Evolutionary conservation across 1,140 invertebrate species (phyloP), one percentile per base, ranked within the genome.

Genomic region (Cyphomyrmex costatus): DNA sequence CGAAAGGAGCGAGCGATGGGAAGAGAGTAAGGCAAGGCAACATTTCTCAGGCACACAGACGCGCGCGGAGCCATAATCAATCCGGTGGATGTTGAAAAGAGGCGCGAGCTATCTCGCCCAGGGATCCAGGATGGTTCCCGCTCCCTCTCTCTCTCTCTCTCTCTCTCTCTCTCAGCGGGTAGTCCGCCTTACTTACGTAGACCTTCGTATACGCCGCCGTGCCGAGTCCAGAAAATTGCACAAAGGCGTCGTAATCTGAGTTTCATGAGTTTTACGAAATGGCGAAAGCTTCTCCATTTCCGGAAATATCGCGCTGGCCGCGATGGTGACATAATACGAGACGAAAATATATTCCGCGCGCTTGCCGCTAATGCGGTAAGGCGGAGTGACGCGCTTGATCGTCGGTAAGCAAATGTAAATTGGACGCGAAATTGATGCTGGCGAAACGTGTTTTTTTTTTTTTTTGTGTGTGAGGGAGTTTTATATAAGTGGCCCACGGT

Each of bases 21-120:
- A 68, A 84, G 80, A 80, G 86, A 79, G 86, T 60, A 53, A 82
- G 71, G 61, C 63, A 36, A 74, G 66, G 71, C 74, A 86, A 86
- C 80, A 85, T 90, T 90, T 90, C 89, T 90, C 89, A 90, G 88
- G 56, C 82, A 78, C 58, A 66, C 76, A 65, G 86, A 76, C 88
- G 80, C 84, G 71, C 65, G 33, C 71, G 65, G 58, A 78, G 74
- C 89, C 89, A 91, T 88, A 90, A 91, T 91, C 90, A 90, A 91
- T 91, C 90, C 89, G 86, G 63, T 85, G 84, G 90, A 91, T 90
- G 90, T 91, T 91, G 90, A 90, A 91, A 91, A 91, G 90, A 91
- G 86, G 89, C 89, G 89, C 89, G 89, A 91, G 89, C 89, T 91
- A 91, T 91, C 90, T 91, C 90, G 79, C 84, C 89, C 77, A 63